These are phyloP conservation scores for Helicoverpa armigera DNA, from an alignment of 1,140 invertebrate species.

Conservation along the genomic window DNA sequence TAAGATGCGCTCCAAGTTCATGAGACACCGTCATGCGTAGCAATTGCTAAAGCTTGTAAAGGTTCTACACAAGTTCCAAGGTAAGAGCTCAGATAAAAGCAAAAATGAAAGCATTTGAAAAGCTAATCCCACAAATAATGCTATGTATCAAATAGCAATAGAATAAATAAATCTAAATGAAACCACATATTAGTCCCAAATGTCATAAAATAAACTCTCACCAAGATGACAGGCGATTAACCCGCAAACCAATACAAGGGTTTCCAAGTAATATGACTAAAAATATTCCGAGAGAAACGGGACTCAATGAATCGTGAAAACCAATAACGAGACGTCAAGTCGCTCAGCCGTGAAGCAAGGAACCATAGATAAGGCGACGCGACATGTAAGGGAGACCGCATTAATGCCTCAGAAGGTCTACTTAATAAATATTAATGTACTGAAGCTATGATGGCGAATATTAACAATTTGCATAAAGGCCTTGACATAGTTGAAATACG, in stretches of 20 bases:
- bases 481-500: neutral
- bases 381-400: neutral
- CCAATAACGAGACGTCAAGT: slow-evolving; percentile 36
- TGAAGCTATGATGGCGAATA: neutral
- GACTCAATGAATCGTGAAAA: slow-evolving; percentile 29
- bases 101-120: too few relatives aligned
- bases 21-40: too few relatives aligned
- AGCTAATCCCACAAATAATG: too few relatives aligned
- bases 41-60: too few relatives aligned
- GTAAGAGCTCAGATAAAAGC: too few relatives aligned
- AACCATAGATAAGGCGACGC: neutral
- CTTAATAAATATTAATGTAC: neutral
- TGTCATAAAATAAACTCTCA: neutral
- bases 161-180: neutral
- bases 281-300: neutral
- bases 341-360: slow-evolving; percentile 26
- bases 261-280: slow-evolving; percentile 7
- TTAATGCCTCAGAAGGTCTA: neutral
- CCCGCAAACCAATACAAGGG: slow-evolving; percentile 6
- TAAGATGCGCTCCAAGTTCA: too few relatives aligned
- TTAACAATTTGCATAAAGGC: neutral
- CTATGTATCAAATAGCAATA: neutral
- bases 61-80: too few relatives aligned
- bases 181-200: neutral
- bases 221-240: slow-evolving; percentile 27